These are phyloP conservation scores for Phalacrocorax carbo DNA, from an alignment of 2,113 vertebrate genomes.

Conservation along the genomic window DNA sequence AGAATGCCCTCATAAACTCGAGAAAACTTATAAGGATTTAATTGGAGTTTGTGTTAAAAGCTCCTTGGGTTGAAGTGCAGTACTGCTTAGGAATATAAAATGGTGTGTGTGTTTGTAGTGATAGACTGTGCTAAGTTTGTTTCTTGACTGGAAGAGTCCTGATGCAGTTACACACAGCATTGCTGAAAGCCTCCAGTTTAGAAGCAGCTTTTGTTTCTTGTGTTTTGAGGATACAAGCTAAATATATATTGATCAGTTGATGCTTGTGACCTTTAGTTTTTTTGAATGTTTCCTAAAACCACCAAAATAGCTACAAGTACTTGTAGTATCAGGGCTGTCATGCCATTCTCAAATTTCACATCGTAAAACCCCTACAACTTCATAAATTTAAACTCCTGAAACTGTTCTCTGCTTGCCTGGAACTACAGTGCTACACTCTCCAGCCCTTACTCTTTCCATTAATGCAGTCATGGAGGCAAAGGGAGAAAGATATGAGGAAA, in stretches of 20 bases:
- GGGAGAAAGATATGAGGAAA: neutral
- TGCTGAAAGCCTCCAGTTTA: neutral
- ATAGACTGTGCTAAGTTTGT: neutral
- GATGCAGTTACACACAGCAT: neutral
- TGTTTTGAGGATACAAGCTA: neutral
- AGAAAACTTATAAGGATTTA: neutral
- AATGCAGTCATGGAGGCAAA: neutral
- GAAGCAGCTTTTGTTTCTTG: neutral
- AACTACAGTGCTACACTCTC: neutral
- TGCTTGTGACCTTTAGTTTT: neutral
- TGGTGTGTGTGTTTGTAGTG: neutral
- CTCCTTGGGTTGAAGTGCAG: neutral
- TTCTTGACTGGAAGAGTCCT: neutral
- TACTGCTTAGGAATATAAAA: neutral
- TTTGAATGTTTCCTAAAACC: neutral
- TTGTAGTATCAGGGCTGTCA: neutral
- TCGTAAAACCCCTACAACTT: neutral
- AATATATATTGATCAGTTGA: neutral
- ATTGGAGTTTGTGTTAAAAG: neutral
- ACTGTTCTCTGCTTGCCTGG: neutral
- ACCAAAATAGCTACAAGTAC: neutral
- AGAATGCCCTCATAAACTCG: neutral
- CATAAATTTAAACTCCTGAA: neutral
- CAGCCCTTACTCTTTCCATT: neutral
- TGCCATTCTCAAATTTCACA: neutral